Evolutionary conservation across 2,113 vertebrate species (phyloP).

Genomic region (rabbit (Oryctolagus cuniculus)): DNA sequence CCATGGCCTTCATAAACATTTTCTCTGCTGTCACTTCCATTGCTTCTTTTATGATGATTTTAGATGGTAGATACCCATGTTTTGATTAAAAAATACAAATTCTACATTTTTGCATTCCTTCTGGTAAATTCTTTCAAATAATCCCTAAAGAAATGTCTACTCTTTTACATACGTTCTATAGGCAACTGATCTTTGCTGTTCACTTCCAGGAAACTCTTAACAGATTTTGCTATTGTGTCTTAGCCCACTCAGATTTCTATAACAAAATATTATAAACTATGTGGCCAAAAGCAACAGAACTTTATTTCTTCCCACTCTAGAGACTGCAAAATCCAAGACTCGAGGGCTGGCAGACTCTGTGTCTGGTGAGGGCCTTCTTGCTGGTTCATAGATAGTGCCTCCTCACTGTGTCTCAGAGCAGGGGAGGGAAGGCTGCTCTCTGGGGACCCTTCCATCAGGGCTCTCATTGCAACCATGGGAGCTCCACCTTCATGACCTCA

Average conservation of each 20-base stretch:
- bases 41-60: background rate
- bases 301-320: background rate
- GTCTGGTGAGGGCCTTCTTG: background rate
- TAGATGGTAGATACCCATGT: background rate
- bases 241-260: background rate
- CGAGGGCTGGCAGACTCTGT: background rate
- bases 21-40: background rate
- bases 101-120: background rate
- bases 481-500: background rate
- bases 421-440: background rate
- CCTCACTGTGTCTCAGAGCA: background rate
- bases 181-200: background rate
- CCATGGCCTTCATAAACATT: background rate
- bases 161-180: background rate
- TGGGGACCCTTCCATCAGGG: background rate
- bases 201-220: background rate
- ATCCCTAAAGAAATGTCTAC: background rate
- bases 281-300: background rate
- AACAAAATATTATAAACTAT: background rate
- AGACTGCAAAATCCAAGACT: background rate
- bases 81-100: too few relatives aligned
- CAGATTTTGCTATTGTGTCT: background rate
- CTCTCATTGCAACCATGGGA: background rate
- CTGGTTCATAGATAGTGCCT: too few relatives aligned
- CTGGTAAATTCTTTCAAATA: constrained; percentile 8